phyloP scores from a whole-genome alignment of 2,888 invertebrate genomes.

The Drosophila neoperkinsi region DNA sequence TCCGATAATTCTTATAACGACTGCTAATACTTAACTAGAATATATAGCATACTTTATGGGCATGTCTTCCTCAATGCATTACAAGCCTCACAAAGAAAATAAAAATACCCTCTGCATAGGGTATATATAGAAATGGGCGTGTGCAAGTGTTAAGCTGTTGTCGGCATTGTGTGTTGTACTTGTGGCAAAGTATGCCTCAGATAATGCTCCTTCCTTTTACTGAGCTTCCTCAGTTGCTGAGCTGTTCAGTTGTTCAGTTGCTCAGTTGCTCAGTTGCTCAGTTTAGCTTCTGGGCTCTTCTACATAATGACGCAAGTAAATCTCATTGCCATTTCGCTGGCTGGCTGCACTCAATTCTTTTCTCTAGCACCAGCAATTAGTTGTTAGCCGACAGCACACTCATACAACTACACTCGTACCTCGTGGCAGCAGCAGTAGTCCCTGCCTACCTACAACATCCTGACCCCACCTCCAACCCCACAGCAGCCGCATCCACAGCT shows the following conservation, averaged over 20 bases:
- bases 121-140: slow-evolving; percentile 28
- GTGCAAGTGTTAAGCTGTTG: slow-evolving; percentile 70
- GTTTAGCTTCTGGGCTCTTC: slow-evolving; percentile 53
- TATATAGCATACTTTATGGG: background rate
- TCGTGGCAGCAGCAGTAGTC: background rate
- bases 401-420: slow-evolving; percentile 5
- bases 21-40: background rate
- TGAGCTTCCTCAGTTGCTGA: background rate
- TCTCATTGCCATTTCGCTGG: slow-evolving; percentile 77
- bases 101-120: background rate
- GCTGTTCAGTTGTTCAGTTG: slow-evolving; percentile 5
- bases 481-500: background rate
- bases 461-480: background rate
- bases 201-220: slow-evolving; percentile 4
- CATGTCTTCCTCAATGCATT: background rate
- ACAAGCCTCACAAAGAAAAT: background rate
- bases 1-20: background rate
- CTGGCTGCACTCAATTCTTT: slow-evolving; percentile 69
- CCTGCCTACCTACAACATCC: background rate
- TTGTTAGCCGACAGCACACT: slow-evolving; percentile 52
- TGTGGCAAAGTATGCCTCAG: slow-evolving; percentile 37
- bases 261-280: slow-evolving; percentile 1
- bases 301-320: slow-evolving; percentile 76
- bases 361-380: slow-evolving; percentile 67
- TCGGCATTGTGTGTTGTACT: slow-evolving; percentile 39